Evolutionary conservation across 2,888 invertebrate species (phyloP).

Genomic region (Caprella mutica): DNA sequence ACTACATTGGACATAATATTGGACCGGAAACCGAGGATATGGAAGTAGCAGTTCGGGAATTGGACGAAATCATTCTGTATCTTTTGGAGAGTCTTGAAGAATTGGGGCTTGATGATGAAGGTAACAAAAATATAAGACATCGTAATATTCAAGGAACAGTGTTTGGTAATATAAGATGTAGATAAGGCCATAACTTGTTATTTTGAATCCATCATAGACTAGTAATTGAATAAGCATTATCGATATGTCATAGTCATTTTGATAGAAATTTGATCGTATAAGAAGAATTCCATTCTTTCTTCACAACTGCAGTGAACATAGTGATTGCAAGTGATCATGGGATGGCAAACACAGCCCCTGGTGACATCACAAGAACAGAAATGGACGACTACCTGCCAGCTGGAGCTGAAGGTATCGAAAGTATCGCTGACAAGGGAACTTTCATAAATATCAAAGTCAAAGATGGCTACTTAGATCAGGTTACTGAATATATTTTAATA

Average conservation of each 20-base stretch:
- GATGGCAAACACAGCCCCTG: conserved; percentile 39
- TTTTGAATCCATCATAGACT: too few species aligned
- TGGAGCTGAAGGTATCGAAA: conserved; percentile 35
- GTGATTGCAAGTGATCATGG: conserved; percentile 41
- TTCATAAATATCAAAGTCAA: conserved; percentile 37
- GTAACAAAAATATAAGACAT: conserved; percentile 7
- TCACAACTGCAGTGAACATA: conserved; percentile 38
- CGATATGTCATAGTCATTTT: too few species aligned
- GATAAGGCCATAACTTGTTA: too few species aligned
- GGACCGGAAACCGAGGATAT: conserved; percentile 39
- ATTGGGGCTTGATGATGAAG: conserved; percentile 36
- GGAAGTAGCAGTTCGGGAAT: conserved; percentile 37
- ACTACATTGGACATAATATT: conserved; percentile 38
- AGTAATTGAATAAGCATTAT: too few species aligned
- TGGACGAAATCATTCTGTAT: conserved; percentile 37
- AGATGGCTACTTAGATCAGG: conserved; percentile 33
- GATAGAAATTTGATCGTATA: too few species aligned
- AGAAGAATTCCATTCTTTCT: too few species aligned
- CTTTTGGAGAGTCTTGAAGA: conserved; percentile 38
- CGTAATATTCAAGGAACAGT: background rate
- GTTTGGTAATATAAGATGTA: background rate
- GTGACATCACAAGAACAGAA: conserved; percentile 36
- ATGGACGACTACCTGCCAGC: conserved; percentile 36
- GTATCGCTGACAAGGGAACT: conserved; percentile 37
- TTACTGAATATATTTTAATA: conserved; percentile 7